Base-by-base conservation (phyloP, 2,888 invertebrate species). In the Fissipunctia ypsillon region DNA sequence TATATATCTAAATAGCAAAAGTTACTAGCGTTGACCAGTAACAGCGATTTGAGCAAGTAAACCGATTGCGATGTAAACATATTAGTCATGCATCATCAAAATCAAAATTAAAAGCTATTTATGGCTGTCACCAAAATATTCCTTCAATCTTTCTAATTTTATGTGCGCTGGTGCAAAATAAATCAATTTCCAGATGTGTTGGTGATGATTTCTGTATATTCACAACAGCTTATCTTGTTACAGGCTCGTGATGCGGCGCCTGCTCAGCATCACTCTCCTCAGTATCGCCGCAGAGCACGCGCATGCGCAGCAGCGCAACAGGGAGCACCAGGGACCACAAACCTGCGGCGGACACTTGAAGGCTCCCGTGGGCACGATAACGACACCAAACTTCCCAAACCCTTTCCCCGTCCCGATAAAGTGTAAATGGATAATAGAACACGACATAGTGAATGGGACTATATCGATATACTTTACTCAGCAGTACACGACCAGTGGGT, bases 381-480 rank as follows among this genome's bases (percentile, higher is more conserved):
- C 98, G 80, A 98, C 98, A 22, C 99, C 99, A 0, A 97, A 98
- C 91, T 99, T 99, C 91, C 99, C 99, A 0, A 96, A 97, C 76
- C 97, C 97, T 35, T 99, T 99, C 93, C 96, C 97, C 9, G 98
- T 98, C 57, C 99, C 99, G 28, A 97, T 99, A 78, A 97, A 97
- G 85, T 99, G 99, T 92, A 97, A 97, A 86, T 99, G 99, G 99
- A 97, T 99, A 76, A 98, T 99, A 90, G 94, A 95, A 76, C 98
- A 98, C 90, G 97, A 98, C n/a, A 97, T 98, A 81, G 96, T 96
- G 75, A 97, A 97, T 87, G 97, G 97, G 19, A 97, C 98, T 67
- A 98, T 99, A 89, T 97, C 98, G 83, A 97, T 99, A 83, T 99
- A 99, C 91, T 97, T 99, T 87, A 99, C 98, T 2, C 99, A 99